A percentile compares a stretch with the other conserved stretches of the same genome.
Conservation (phyloP, 2,888 invertebrate genomes). For the Hoplodrina blanda region DNA sequence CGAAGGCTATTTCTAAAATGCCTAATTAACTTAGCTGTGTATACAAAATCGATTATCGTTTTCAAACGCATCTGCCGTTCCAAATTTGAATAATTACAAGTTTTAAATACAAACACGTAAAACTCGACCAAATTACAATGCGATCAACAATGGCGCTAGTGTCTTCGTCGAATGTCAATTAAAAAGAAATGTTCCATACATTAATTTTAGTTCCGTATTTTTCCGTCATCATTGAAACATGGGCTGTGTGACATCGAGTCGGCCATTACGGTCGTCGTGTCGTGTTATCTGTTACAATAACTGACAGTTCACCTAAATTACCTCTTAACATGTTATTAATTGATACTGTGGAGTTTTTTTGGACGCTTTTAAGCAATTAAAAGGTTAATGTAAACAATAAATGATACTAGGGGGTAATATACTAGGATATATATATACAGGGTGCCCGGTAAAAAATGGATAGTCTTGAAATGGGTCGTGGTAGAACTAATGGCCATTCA, state of each 20-base stretch:
- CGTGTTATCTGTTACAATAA: slow-evolving; percentile 78
- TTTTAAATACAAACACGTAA: slow-evolving; percentile 73
- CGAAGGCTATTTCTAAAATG: slow-evolving; percentile 31
- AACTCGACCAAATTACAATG: slow-evolving; percentile 44
- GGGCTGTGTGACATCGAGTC: slow-evolving; percentile 73
- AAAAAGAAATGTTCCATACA: slow-evolving; percentile 17
- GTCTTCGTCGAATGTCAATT: slow-evolving; percentile 29
- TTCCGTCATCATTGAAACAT: slow-evolving; percentile 50
- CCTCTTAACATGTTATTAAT: slow-evolving; percentile 80
- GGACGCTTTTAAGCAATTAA: slow-evolving; percentile 64
- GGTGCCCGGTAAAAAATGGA: too few species aligned
- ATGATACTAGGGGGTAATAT: slow-evolving; percentile 57
- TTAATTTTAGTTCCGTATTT: slow-evolving; percentile 52
- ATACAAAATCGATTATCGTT: slow-evolving; percentile 69
- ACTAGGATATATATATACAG: too few species aligned
- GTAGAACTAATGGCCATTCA: too few species aligned
- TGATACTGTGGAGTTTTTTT: slow-evolving; percentile 67
- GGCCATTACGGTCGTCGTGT: slow-evolving; percentile 74
- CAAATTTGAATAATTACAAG: slow-evolving; percentile 88
- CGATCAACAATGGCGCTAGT: slow-evolving; percentile 50
- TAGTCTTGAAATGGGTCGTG: too few species aligned
- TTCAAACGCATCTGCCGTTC: slow-evolving; percentile 86
- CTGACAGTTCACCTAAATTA: slow-evolving; percentile 83
- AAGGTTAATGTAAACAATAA: slow-evolving; percentile 66
- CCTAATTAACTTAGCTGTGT: slow-evolving; percentile 55